Evolutionary conservation across 2,888 invertebrate genomes (phyloP), one percentile per base, ranked within the genome.

Genomic region (Drosophila emarginata): DNA sequence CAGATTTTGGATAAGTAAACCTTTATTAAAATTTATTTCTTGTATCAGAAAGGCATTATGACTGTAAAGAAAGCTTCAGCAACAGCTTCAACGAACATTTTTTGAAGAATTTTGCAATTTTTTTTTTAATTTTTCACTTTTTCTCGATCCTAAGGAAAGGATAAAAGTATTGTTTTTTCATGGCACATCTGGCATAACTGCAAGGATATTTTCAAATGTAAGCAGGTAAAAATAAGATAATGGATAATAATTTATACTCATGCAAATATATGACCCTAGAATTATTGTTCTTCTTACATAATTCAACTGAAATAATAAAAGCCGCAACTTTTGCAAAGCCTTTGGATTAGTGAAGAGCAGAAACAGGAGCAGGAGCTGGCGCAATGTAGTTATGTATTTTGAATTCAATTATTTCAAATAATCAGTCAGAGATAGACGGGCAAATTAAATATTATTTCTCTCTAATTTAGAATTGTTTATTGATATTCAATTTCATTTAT

Each of bases 401-500:
- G 18, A 21, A 21, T 45, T 45, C 11, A 18, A 45, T 45, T 21
- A 45, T 21, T 45, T 18, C 45, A 21, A 21, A 45, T 45, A 12
- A 21, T 12, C 21, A 12, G 45, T 11, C 45, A 18, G 26, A 6
- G 26, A 11, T 2, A 18, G 45, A 32, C 32, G 11, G 21, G 45
- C 18, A 45, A 21, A 45, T 45, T 18, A 45, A 45, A 45, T 45
- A 21, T 45, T 45, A 45, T 45, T 45, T 21, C n/a, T 9, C 18
- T 45, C 18, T 45, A 45, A 45, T 45, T 45, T 45, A 12, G 45
- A 45, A 45, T 21, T 45, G 45, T 21, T 45, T 45, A 45, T 45
- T 45, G 45, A 18, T 21, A 45, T 21, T 18, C 18, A 11, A 45
- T 45, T 45, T 18, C 2, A 45, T 45, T 45, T 7, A 45, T 45